Evolutionary conservation across 2,113 vertebrate genomes (phyloP).

Genomic region (Aphelocoma coerulescens): DNA sequence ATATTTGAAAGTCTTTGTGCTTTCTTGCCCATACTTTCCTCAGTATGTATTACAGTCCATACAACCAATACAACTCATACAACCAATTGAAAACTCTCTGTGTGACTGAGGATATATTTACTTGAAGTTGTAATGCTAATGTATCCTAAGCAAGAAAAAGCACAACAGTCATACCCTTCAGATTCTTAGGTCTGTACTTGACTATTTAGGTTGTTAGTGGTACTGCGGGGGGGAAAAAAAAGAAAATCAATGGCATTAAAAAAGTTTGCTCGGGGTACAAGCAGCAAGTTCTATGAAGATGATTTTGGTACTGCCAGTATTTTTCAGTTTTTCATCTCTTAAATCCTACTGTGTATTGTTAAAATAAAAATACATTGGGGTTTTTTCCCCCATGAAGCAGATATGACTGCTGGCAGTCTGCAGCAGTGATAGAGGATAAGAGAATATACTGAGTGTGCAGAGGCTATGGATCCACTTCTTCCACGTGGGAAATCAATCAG

Average conservation of each 20-base stretch:
- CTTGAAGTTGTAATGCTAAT: background rate
- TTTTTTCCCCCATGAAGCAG: background rate
- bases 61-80: background rate
- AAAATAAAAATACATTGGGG: fast-evolving
- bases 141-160: background rate
- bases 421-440: background rate
- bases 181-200: background rate
- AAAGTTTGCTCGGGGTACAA: background rate
- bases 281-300: background rate
- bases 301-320: background rate
- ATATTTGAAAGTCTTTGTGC: background rate
- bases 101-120: background rate
- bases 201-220: background rate
- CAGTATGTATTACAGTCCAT: background rate
- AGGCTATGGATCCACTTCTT: background rate
- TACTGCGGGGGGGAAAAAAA: background rate
- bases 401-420: background rate
- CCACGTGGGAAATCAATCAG: fast-evolving
- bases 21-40: background rate
- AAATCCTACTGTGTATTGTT: background rate
- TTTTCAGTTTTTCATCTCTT: background rate
- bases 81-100: background rate
- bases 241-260: background rate
- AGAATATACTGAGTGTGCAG: background rate
- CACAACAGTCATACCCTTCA: background rate